phyloP scores from a whole-genome alignment of 2,113 vertebrate species.

The Tragelaphus imberbis region DNA sequence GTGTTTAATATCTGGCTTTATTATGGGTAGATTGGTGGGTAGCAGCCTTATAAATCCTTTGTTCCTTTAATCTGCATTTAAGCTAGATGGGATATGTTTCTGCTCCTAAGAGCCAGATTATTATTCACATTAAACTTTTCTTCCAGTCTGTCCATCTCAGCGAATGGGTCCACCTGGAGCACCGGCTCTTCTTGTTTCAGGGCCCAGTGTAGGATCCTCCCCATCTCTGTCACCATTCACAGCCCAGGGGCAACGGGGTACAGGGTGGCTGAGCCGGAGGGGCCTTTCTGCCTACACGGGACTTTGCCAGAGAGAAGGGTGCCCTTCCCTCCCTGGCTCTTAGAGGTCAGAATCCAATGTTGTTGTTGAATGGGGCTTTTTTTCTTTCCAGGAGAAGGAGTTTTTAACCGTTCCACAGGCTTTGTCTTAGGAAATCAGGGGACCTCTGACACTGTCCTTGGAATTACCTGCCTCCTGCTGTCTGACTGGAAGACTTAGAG shows the following conservation, averaged over 20 bases:
- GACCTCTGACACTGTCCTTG: no score
- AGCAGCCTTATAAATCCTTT: neutral
- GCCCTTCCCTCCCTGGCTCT: neutral
- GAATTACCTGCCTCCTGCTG: neutral
- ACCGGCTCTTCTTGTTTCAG: neutral
- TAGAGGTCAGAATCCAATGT: neutral
- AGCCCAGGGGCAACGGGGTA: neutral
- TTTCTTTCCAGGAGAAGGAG: neutral
- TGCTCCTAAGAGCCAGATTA: neutral
- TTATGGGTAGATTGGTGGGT: neutral
- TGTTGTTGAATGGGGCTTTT: neutral
- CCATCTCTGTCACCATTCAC: fast-evolving
- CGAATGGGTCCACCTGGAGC: neutral
- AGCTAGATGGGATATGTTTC: neutral
- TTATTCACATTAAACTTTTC: neutral
- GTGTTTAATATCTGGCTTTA: neutral
- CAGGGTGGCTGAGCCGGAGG: neutral
- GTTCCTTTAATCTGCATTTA: neutral
- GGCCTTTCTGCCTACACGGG: neutral
- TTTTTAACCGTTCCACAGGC: neutral
- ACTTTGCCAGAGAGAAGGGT: neutral
- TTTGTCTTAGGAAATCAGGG: neutral
- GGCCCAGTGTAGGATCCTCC: no score
- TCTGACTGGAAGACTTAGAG: neutral
- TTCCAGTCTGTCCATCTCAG: neutral